Conservation (phyloP, 2,797 vertebrate species). For the Sphaeramia orbicularis region DNA sequence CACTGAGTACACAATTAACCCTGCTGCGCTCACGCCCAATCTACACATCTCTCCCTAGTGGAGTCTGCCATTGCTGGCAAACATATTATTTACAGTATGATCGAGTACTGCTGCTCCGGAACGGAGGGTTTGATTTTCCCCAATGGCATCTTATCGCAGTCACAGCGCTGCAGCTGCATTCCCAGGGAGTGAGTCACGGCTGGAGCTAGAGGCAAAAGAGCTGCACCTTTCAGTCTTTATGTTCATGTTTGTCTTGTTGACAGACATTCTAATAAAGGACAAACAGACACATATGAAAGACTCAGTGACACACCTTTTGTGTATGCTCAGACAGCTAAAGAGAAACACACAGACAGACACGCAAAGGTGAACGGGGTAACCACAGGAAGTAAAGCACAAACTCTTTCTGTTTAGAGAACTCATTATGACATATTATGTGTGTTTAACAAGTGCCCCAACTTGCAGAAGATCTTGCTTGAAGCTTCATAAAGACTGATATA, state of each 20-base stretch:
- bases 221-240: constrained; percentile 68
- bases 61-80: constrained; percentile 48
- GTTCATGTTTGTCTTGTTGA: constrained; percentile 33
- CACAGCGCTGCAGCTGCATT: constrained; percentile 76
- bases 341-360: constrained; percentile 3
- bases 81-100: constrained; percentile 75
- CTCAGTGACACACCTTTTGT: constrained; percentile 44
- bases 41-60: constrained; percentile 54
- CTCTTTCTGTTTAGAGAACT: background rate
- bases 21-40: constrained; percentile 53
- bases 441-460: constrained; percentile 10
- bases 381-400: constrained; percentile 38
- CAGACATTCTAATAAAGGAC: constrained; percentile 34
- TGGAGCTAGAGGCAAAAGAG: constrained; percentile 55
- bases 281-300: constrained; percentile 31
- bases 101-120: constrained; percentile 57
- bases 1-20: constrained; percentile 61
- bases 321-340: constrained; percentile 7
- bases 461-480: constrained; percentile 29
- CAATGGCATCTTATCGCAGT: constrained; percentile 78
- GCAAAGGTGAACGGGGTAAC: constrained; percentile 32
- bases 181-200: constrained; percentile 79
- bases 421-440: constrained; percentile 10
- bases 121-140: constrained; percentile 75
- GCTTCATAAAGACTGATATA: constrained; percentile 24